A percentile compares a stretch with the other conserved stretches of the same genome.
These are phyloP conservation scores for Nasonia longicornis DNA, from an alignment of 1,140 invertebrate species.

Conservation along the genomic window DNA sequence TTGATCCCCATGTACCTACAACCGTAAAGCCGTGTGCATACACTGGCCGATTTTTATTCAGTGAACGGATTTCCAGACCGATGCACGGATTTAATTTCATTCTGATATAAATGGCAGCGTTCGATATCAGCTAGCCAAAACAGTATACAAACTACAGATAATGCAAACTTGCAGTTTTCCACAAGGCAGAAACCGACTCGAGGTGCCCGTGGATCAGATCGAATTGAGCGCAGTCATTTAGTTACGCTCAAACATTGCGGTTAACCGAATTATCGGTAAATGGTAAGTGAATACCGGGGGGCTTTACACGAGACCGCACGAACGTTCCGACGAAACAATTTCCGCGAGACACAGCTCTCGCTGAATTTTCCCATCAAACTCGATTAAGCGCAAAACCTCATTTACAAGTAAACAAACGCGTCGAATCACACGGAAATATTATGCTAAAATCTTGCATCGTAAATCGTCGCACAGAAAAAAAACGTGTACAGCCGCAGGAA, in stretches of 20 bases:
- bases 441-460: too few species aligned
- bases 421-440: background rate
- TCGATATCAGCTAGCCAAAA: too few species aligned
- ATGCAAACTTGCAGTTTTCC: too few species aligned
- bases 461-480: background rate
- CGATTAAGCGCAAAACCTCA: conserved; percentile 7
- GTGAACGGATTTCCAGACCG: too few species aligned
- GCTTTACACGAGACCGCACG: conserved; percentile 1
- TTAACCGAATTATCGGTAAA: conserved; percentile 13
- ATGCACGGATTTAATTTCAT: too few species aligned
- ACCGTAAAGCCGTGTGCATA: too few species aligned
- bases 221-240: background rate
- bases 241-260: conserved; percentile 19
- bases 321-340: background rate
- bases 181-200: too few species aligned
- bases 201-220: background rate
- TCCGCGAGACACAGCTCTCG: background rate
- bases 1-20: too few species aligned
- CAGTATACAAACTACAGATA: too few species aligned
- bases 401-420: conserved; percentile 7
- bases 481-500: background rate
- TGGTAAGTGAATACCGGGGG: conserved; percentile 11
- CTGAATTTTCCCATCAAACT: background rate
- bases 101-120: too few species aligned
- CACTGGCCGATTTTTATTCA: too few species aligned